A percentile compares a stretch with the other conserved stretches of the same genome.
Evolutionary conservation across 2,797 vertebrate genomes (phyloP).

Genomic region (Pagetopsis macropterus): DNA sequence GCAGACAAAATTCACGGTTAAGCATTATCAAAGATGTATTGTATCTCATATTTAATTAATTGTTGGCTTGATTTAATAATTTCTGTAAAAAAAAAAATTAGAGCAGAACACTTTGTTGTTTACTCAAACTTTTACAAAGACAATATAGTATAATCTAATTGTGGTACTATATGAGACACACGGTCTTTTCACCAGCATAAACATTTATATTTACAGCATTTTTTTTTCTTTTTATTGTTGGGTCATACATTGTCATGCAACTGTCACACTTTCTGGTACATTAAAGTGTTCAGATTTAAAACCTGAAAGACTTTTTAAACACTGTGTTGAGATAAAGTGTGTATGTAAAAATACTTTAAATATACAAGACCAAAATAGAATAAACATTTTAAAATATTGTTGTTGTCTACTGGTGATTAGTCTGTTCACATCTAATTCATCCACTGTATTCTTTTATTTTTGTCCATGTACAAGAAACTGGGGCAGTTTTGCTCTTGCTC

Average conservation of each 20-base stretch:
- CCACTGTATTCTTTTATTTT: neutral
- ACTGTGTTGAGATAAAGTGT: slow-evolving; percentile 55
- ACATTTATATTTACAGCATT: slow-evolving; percentile 32
- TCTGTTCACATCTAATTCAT: slow-evolving; percentile 1
- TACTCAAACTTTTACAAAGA: slow-evolving; percentile 21
- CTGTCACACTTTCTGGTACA: slow-evolving; percentile 33
- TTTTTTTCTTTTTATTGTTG: slow-evolving; percentile 57
- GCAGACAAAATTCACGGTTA: slow-evolving; percentile 22
- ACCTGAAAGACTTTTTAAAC: slow-evolving; percentile 53
- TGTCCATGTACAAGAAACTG: slow-evolving; percentile 2
- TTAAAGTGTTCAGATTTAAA: slow-evolving; percentile 35
- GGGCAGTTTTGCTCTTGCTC: neutral
- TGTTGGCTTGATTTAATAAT: slow-evolving; percentile 28
- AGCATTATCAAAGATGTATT: slow-evolving; percentile 26
- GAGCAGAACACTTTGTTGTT: slow-evolving; percentile 23
- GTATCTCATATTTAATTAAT: slow-evolving; percentile 22
- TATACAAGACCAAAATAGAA: slow-evolving; percentile 62
- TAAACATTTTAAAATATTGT: slow-evolving; percentile 74
- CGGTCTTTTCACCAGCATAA: slow-evolving; percentile 31
- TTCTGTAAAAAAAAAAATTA: slow-evolving; percentile 25
- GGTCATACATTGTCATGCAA: slow-evolving; percentile 33
- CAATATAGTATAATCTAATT: slow-evolving; percentile 34
- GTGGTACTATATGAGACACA: slow-evolving; percentile 24
- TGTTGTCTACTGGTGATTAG: slow-evolving; percentile 35
- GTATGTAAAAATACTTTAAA: slow-evolving; percentile 58